Base-by-base conservation (phyloP, 2,113 vertebrate species). In the Erinaceus europaeus region DNA sequence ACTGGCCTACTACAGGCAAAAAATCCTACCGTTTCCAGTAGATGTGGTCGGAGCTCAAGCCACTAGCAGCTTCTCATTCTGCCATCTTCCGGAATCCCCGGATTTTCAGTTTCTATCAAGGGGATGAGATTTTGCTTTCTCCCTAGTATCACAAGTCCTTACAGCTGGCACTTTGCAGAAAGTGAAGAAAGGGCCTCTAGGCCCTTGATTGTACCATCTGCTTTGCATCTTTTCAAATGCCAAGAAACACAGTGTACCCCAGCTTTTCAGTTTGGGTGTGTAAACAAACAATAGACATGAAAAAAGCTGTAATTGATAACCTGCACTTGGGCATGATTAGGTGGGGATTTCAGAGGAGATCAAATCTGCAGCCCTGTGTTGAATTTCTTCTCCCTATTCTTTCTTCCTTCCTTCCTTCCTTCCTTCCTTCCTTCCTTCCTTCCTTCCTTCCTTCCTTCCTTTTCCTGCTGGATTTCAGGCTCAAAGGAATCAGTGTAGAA, bases 81-180 rank as follows among this genome's bases (percentile, higher is more conserved):
- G n/a, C n/a, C n/a, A n/a, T n/a, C n/a, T n/a, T n/a, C n/a, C n/a
- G n/a, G n/a, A n/a, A n/a, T n/a, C n/a, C n/a, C n/a, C n/a, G 75
- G 72, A 77, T 94, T 95, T 94, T 92, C 78, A 76, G 92, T 91
- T 91, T 90, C 91, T 62, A 94, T 84, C 69, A 73, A 83, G 61
- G 79, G 46, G 73, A 91, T 74, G 80, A 71, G 89, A 72, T 84
- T 94, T 50, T 92, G 80, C 85, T 92, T 91, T 85, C 59, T 93
- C 61, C 23, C 42, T 46, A n/a, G 76, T 89, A 89, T 88, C 85
- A 87, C 83, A 92, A 89, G 85, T 76, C 38, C 80, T 88, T 74
- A 27, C 84, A 90, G 90, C 85, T 89, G 88, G 88, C 52, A 77
- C 50, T 87, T 68, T 52, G 34, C 73, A 76, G 62, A 87, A 87